Evolutionary conservation across 2,797 vertebrate species (phyloP).

Genomic region (Phalloptychus januarius): DNA sequence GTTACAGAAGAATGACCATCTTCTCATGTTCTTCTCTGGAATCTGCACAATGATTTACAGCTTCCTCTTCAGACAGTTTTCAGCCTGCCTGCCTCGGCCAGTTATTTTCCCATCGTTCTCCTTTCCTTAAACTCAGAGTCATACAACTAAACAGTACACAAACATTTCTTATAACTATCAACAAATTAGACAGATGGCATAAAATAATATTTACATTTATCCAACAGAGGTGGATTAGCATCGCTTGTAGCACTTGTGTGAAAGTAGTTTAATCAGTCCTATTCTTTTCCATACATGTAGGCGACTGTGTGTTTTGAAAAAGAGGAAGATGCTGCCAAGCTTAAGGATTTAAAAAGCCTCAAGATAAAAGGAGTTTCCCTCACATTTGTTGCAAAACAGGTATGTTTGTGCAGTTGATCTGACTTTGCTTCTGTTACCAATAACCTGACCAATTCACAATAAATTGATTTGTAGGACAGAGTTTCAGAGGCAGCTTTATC

Average conservation of each 20-base stretch:
- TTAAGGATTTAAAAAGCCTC: neutral
- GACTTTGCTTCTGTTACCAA: neutral
- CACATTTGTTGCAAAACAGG: neutral
- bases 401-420: neutral
- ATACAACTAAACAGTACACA: too few species aligned
- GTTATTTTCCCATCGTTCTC: too few species aligned
- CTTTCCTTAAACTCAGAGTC: too few species aligned
- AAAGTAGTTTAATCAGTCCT: neutral
- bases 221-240: too few species aligned
- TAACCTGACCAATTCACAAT: slow-evolving; percentile 4
- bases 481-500: neutral
- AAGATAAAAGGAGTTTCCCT: neutral
- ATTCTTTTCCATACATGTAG: neutral
- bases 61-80: too few species aligned
- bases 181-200: too few species aligned
- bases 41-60: too few species aligned
- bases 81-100: too few species aligned
- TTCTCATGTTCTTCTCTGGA: too few species aligned
- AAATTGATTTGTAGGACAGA: neutral
- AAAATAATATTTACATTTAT: too few species aligned
- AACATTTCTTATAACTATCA: too few species aligned
- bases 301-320: neutral
- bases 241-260: neutral
- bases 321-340: neutral
- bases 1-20: too few species aligned